phyloP scores from a whole-genome alignment of 2,113 vertebrate species.

The Cyprinodon tularosa region DNA sequence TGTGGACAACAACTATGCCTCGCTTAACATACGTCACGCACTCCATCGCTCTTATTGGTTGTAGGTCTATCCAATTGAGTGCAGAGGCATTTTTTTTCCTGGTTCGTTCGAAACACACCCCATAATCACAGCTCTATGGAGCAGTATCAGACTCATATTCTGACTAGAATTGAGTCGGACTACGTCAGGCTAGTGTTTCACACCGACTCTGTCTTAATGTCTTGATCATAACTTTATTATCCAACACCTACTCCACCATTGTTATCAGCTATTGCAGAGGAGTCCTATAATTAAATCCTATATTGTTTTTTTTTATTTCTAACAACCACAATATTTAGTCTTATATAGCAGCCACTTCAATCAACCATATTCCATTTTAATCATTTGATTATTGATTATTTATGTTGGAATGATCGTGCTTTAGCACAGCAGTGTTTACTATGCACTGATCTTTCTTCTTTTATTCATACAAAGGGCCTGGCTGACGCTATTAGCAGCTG shows the following conservation, averaged over 20 bases:
- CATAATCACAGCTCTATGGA: no score
- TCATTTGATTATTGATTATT: background rate
- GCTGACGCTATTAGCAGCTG: no score
- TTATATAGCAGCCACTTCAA: constrained; percentile 12
- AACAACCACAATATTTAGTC: background rate
- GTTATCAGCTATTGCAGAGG: background rate
- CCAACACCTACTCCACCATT: background rate
- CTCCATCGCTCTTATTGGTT: no score
- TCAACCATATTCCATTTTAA: constrained; percentile 12
- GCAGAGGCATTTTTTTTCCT: no score
- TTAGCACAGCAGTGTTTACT: background rate
- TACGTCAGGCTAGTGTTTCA: no score
- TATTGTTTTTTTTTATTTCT: background rate
- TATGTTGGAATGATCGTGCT: background rate
- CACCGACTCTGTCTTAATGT: background rate
- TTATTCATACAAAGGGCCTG: no score
- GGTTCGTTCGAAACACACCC: no score
- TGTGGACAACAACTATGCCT: no score
- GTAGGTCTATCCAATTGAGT: no score
- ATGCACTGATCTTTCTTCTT: background rate
- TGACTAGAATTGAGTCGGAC: no score
- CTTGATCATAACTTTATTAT: constrained; percentile 14
- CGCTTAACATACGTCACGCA: no score
- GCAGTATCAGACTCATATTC: no score
- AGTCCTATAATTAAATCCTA: background rate